Percentiles rank a stretch among this genome's conserved stretches.
phyloP scores from a whole-genome alignment of 2,113 vertebrate species.

The Poeciliopsis turrubarensis region DNA sequence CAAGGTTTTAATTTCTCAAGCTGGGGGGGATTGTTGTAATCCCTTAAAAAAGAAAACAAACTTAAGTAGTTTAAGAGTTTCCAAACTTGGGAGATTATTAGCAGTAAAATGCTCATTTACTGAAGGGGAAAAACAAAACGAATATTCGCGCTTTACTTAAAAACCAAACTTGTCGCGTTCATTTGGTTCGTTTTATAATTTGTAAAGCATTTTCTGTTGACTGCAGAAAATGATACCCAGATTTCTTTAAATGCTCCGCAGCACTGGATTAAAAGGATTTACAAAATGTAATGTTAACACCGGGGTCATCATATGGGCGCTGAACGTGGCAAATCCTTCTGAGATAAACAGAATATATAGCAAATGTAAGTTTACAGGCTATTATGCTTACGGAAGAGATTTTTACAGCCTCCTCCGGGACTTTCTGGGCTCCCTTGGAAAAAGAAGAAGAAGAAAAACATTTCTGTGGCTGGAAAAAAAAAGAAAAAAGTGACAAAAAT shows the following conservation, averaged over 20 bases:
- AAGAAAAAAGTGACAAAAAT: background rate
- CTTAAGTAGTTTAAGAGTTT: background rate
- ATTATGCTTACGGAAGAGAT: background rate
- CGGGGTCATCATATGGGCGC: background rate
- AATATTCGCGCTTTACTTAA: background rate
- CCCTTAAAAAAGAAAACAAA: background rate
- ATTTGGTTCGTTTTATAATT: background rate
- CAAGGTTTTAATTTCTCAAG: background rate
- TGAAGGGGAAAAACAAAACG: background rate
- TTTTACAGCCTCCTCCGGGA: background rate
- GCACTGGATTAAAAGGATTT: background rate
- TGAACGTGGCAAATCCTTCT: too few species aligned
- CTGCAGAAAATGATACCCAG: background rate
- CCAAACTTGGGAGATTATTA: background rate
- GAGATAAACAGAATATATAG: background rate
- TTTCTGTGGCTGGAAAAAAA: background rate
- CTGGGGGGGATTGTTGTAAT: background rate
- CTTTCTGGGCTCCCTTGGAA: too few species aligned
- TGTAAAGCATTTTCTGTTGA: too few species aligned
- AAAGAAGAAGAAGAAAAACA: too few species aligned
- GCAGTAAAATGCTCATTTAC: constrained; percentile 5
- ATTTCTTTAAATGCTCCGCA: too few species aligned
- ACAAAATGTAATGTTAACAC: background rate
- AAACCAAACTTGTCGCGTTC: background rate
- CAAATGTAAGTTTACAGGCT: background rate